These are phyloP conservation scores for Pitangus sulphuratus DNA, from an alignment of 2,797 vertebrate species.

Conservation along the genomic window DNA sequence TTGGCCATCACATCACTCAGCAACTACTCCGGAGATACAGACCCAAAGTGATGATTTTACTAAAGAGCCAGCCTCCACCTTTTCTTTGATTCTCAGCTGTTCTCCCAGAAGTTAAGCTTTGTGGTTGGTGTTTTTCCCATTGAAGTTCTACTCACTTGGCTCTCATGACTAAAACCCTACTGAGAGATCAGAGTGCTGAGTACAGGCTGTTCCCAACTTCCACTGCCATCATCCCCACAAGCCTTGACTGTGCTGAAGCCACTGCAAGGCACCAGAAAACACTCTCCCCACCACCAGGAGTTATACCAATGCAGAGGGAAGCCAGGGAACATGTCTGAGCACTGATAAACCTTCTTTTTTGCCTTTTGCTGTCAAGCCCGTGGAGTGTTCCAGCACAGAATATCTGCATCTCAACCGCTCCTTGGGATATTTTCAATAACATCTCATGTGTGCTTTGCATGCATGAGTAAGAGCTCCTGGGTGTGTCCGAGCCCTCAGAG, in stretches of 20 bases:
- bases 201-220: background rate
- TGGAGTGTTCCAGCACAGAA: fast-evolving
- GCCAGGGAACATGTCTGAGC: background rate
- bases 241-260: background rate
- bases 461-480: conserved; percentile 44
- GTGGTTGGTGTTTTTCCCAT: background rate
- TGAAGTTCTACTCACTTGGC: background rate
- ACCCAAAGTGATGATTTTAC: background rate
- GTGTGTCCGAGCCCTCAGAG: conserved; percentile 40
- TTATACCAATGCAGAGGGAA: fast-evolving
- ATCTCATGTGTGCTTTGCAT: background rate
- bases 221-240: fast-evolving
- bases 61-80: background rate
- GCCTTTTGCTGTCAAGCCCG: background rate
- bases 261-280: background rate
- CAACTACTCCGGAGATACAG: background rate
- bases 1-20: background rate
- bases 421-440: background rate
- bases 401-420: fast-evolving
- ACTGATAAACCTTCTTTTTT: background rate
- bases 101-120: background rate
- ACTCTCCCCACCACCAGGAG: background rate
- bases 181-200: background rate
- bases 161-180: background rate
- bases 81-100: background rate